Percentiles rank a stretch among this genome's conserved stretches.
phyloP scores from a whole-genome alignment of 2,888 invertebrate species.

The Nasonovia ribisnigri region DNA sequence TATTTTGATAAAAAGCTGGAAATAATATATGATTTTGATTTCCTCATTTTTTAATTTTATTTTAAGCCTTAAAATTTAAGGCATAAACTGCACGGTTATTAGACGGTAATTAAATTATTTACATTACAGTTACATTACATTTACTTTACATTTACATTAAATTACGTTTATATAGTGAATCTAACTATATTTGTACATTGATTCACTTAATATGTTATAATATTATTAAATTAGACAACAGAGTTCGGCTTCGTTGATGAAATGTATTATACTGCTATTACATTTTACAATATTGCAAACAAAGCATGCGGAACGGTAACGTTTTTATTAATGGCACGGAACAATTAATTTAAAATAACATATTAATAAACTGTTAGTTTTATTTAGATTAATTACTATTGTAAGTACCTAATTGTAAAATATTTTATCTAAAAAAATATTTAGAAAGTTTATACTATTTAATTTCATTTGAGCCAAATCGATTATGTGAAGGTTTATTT shows the following conservation, averaged over 20 bases:
- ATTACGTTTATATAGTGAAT: too few relatives aligned
- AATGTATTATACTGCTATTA: background rate
- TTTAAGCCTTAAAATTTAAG: background rate
- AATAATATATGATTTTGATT: background rate
- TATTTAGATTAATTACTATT: background rate
- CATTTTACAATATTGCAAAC: background rate
- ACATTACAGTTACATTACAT: background rate
- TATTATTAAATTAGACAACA: background rate
- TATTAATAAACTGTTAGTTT: background rate
- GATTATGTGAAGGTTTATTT: background rate
- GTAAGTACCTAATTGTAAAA: background rate
- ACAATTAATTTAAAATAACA: background rate
- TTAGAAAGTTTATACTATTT: background rate
- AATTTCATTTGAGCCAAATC: background rate
- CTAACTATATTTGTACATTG: background rate
- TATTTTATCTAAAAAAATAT: background rate
- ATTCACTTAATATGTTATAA: background rate
- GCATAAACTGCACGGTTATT: background rate
- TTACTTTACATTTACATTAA: background rate
- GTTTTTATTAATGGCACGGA: background rate
- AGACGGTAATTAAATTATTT: background rate
- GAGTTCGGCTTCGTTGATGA: background rate
- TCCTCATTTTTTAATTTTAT: background rate
- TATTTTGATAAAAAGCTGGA: background rate
- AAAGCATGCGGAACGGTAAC: background rate